Evolutionary conservation across 2,113 vertebrate genomes (phyloP).

Genomic region (Pseudorectes ferrugineus): DNA sequence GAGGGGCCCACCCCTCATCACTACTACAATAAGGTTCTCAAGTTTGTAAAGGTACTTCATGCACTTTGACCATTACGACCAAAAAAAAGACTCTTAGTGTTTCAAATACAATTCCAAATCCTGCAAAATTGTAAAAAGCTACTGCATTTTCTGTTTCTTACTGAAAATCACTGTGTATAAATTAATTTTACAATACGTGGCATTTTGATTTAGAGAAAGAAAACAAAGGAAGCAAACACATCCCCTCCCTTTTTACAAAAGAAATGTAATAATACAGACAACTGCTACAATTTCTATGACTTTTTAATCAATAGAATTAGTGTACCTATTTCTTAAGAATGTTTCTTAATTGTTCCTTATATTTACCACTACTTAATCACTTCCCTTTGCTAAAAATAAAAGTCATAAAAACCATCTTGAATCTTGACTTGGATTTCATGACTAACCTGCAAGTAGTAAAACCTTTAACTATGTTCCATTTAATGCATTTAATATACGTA

Average conservation of each 20-base stretch:
- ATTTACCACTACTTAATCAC: conserved; percentile 81
- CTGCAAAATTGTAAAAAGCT: not conserved
- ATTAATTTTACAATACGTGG: not conserved
- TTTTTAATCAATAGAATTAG: conserved; percentile 52
- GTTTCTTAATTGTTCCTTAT: conserved; percentile 66
- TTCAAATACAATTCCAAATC: not conserved
- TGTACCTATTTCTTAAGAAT: conserved; percentile 42
- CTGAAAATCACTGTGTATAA: not conserved
- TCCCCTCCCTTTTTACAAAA: not conserved
- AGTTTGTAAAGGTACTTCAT: not conserved
- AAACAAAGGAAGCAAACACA: not conserved
- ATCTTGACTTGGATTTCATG: conserved; percentile 70
- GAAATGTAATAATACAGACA: conserved; percentile 37
- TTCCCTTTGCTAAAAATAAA: conserved; percentile 73
- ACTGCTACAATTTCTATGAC: not conserved
- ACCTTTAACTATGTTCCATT: conserved; percentile 79
- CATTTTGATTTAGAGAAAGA: not conserved
- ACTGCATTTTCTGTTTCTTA: not conserved
- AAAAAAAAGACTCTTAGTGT: not conserved
- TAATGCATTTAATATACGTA: conserved; percentile 82
- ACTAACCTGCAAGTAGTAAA: conserved; percentile 69
- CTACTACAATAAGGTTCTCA: not conserved
- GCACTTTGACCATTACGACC: not conserved
- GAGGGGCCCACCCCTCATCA: too few relatives aligned
- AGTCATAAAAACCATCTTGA: conserved; percentile 67